Evolutionary conservation across 2,888 invertebrate genomes (phyloP), one percentile per base, ranked within the genome.

Genomic region (Monopis laevigella): DNA sequence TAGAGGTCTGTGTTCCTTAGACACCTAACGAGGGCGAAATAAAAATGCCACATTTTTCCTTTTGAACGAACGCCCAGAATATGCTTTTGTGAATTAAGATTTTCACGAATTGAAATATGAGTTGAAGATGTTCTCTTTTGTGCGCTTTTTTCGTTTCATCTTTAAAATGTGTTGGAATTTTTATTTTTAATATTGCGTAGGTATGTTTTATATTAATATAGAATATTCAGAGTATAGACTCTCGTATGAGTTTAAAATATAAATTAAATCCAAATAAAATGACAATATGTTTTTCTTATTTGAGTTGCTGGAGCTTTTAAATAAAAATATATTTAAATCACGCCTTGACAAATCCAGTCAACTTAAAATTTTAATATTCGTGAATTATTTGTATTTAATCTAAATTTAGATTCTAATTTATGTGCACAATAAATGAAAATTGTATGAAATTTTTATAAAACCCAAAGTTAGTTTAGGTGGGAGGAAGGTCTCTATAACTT

Each of bases 81-180:
- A 36, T 21, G 36, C 36, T 36, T 36, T 36, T 36, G 36, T 36
- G 36, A 36, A 36, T 36, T 36, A 36, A 36, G 36, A 36, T 36
- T 36, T 29, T 36, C 21, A 2, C 13, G 36, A 36, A 36, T 36
- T 36, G 36, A 18, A 36, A 36, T 36, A 36, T 36, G 21, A 36
- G 18, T 32, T 6, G 36, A 32, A 17, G 14, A 36, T 36, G 12
- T 36, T 21, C 36, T 36, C 36, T 36, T 19, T 36, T 21, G 36
- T 12, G 21, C 21, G 21, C 21, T 36, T 36, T 36, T 36, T 21
- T 36, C 34, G 34, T 17, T 17, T 16, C 13, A 13, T 11, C 13
- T 30, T 30, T 2, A 6, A 30, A 12, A 30, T 30, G 2, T 30
- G 6, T 10, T 24, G 6, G 10, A 6, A 24, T 5, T 24, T 24